phyloP scores from a whole-genome alignment of 2,113 vertebrate genomes.

The Chunga burmeisteri region DNA sequence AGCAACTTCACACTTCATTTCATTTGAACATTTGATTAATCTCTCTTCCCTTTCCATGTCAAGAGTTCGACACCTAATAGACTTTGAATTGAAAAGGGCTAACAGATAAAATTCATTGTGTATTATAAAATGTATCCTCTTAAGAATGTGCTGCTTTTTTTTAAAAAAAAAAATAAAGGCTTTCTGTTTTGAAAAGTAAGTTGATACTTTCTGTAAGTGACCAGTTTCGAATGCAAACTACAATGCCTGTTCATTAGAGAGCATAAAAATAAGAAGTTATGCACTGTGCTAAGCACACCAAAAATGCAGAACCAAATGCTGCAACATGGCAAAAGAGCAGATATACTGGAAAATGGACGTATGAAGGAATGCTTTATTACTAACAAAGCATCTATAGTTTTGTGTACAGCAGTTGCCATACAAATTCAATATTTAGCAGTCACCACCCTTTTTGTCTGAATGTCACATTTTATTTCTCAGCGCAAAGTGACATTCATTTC shows the following conservation, averaged over 20 bases:
- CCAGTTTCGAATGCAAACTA: conserved; percentile 25
- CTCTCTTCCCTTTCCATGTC: background rate
- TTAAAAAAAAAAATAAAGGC: background rate
- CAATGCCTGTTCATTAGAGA: conserved; percentile 51
- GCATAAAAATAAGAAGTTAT: conserved; percentile 20
- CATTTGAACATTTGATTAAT: background rate
- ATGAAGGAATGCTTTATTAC: background rate
- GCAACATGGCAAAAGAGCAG: conserved; percentile 39
- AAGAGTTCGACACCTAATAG: background rate
- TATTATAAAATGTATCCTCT: background rate
- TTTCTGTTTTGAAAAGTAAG: conserved; percentile 12
- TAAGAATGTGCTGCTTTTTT: background rate
- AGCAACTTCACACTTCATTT: conserved; percentile 26
- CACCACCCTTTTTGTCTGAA: conserved; percentile 1
- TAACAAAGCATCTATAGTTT: background rate
- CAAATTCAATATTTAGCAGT: background rate
- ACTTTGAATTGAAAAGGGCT: conserved; percentile 15
- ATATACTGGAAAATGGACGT: conserved; percentile 22
- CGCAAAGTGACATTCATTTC: conserved; percentile 23
- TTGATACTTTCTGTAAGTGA: background rate
- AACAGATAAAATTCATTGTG: background rate
- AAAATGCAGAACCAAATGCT: conserved; percentile 38
- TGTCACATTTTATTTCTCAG: background rate
- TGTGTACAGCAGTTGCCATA: background rate
- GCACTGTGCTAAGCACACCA: conserved; percentile 30